These are phyloP conservation scores for Ophion slaviceki DNA, from an alignment of 2,888 invertebrate species.

Conservation along the genomic window DNA sequence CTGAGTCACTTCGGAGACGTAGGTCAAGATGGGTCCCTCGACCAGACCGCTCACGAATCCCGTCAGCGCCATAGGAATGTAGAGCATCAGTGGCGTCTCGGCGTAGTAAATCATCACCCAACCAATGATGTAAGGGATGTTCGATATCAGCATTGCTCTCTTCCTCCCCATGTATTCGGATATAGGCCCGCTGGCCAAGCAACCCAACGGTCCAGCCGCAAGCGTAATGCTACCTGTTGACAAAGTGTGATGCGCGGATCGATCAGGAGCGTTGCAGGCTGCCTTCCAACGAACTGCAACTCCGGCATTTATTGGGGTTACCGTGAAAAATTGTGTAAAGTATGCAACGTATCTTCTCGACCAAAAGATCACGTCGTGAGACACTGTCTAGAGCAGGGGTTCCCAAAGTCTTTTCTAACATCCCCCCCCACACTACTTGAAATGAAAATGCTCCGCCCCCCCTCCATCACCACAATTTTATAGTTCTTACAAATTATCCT, in stretches of 20 bases:
- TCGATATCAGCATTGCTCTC: slow-evolving; percentile 87
- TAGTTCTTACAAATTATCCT: too few species aligned
- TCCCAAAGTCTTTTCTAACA: too few species aligned
- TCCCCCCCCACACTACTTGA: too few species aligned
- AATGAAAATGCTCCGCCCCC: too few species aligned
- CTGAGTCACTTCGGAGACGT: slow-evolving; percentile 93
- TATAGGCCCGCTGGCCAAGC: slow-evolving; percentile 89
- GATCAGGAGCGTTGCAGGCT: neutral
- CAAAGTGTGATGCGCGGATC: slow-evolving; percentile 62
- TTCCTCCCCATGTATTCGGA: slow-evolving; percentile 90
- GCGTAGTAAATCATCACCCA: slow-evolving; percentile 91
- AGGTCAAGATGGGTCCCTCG: slow-evolving; percentile 93
- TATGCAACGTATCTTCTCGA: too few species aligned
- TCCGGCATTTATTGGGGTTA: too few species aligned
- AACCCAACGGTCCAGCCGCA: slow-evolving; percentile 92
- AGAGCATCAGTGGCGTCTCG: slow-evolving; percentile 87
- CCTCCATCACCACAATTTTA: too few species aligned
- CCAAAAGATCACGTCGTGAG: too few species aligned
- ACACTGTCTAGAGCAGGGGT: too few species aligned
- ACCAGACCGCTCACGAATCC: slow-evolving; percentile 91
- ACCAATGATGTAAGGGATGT: slow-evolving; percentile 88
- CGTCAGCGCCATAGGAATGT: slow-evolving; percentile 89
- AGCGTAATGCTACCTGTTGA: slow-evolving; percentile 90
- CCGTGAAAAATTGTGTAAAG: too few species aligned
- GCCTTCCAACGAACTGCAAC: too few species aligned